A percentile compares a stretch with the other conserved stretches of the same genome.
Conservation (phyloP, 2,888 invertebrate genomes). For the Drosophila acutilabella region DNA sequence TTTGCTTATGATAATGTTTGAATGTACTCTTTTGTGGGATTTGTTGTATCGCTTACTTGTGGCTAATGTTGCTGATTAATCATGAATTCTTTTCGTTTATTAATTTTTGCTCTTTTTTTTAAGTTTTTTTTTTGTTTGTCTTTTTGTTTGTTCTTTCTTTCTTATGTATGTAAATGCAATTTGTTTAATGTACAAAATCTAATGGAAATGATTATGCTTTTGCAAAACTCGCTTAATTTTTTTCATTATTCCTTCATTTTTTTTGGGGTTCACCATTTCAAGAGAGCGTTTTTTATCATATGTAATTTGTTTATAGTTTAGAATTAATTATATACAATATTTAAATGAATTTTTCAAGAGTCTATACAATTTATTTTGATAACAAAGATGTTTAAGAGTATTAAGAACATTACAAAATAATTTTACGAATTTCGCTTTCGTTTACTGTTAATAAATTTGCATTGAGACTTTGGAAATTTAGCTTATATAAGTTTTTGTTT, state of each 20-base stretch:
- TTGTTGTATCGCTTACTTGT: conserved; percentile 61
- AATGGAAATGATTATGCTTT: conserved; percentile 62
- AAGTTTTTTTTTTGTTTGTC: conserved; percentile 19
- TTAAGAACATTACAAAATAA: conserved; percentile 33
- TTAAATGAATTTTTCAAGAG: conserved; percentile 47
- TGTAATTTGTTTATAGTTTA: conserved; percentile 9
- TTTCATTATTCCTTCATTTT: background rate
- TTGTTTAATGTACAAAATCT: conserved; percentile 71
- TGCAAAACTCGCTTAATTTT: conserved; percentile 34
- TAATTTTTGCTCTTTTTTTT: conserved; percentile 22
- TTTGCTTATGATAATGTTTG: conserved; percentile 63
- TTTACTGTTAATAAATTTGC: conserved; percentile 42
- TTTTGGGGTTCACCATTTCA: conserved; percentile 39
- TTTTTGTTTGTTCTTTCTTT: conserved; percentile 30
- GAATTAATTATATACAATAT: conserved; percentile 46
- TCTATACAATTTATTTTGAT: conserved; percentile 54
- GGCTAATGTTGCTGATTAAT: conserved; percentile 72
- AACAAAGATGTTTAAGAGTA: conserved; percentile 40
- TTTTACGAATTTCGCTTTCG: conserved; percentile 14
- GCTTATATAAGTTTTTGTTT: conserved; percentile 32
- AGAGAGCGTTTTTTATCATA: conserved; percentile 35
- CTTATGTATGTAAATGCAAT: conserved; percentile 64
- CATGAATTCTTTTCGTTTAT: conserved; percentile 52
- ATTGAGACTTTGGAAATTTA: conserved; percentile 58
- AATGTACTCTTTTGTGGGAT: conserved; percentile 58